Conservation (phyloP, 2,113 vertebrate species). For the Centropus bengalensis region DNA sequence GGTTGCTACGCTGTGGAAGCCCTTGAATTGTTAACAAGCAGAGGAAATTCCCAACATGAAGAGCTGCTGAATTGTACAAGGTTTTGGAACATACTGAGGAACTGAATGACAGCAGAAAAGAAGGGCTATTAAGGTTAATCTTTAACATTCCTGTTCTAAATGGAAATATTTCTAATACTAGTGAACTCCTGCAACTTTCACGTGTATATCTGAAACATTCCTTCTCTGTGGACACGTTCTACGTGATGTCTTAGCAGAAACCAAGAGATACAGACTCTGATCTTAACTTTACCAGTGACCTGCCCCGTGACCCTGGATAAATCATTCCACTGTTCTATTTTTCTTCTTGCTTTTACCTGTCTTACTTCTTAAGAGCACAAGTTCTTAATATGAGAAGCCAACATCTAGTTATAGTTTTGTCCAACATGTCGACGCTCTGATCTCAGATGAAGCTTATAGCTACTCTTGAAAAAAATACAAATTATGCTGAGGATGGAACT, state of each 20-base stretch:
- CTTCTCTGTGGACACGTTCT: constrained; percentile 43
- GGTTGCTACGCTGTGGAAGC: background rate
- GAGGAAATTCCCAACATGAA: background rate
- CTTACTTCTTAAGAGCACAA: background rate
- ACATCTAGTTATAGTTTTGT: background rate
- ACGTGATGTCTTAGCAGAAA: constrained; percentile 46
- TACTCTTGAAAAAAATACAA: background rate
- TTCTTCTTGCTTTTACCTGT: constrained; percentile 22
- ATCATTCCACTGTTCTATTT: constrained; percentile 52
- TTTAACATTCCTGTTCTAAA: constrained; percentile 38
- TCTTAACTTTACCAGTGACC: constrained; percentile 7
- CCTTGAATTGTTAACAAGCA: background rate
- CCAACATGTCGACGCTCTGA: background rate
- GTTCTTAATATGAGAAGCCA: background rate
- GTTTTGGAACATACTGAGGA: background rate
- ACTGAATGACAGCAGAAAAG: constrained; percentile 27
- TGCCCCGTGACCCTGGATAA: constrained; percentile 41
- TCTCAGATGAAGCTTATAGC: background rate
- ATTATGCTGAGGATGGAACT: background rate
- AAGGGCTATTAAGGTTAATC: constrained; percentile 24
- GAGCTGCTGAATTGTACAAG: background rate
- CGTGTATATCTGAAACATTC: constrained; percentile 19
- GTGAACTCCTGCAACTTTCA: constrained; percentile 27
- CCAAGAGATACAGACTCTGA: constrained; percentile 36
- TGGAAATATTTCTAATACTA: constrained; percentile 26